phyloP scores from a whole-genome alignment of 2,797 vertebrate genomes.

The Lepilemur septentrionalis region DNA sequence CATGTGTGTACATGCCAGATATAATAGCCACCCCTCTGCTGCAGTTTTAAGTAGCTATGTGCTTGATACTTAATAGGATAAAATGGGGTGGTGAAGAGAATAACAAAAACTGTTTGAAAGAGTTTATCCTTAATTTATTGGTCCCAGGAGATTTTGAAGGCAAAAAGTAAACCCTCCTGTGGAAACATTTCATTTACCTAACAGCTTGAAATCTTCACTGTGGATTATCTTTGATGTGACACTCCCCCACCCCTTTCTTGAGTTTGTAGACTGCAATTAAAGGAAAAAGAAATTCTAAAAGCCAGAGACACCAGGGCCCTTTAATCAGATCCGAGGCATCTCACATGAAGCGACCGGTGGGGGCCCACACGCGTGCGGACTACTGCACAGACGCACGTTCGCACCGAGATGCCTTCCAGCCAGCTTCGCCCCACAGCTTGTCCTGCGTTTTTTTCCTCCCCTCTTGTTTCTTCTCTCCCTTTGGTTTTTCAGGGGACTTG shows the following conservation, averaged over 20 bases:
- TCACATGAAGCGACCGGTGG: slow-evolving; percentile 26
- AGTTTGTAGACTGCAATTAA: slow-evolving; percentile 59
- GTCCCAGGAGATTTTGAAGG: slow-evolving; percentile 52
- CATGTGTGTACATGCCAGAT: not conserved
- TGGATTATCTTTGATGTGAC: slow-evolving; percentile 57
- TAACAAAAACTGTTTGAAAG: slow-evolving; percentile 59
- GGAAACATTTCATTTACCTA: slow-evolving; percentile 77
- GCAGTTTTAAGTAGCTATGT: not conserved
- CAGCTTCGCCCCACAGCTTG: not conserved
- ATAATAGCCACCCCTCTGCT: not conserved
- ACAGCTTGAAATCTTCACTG: slow-evolving; percentile 73
- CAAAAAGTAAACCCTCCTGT: slow-evolving; percentile 48
- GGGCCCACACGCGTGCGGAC: accelerated
- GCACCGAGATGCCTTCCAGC: not conserved
- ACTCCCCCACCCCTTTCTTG: not conserved
- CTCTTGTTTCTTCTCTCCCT: not conserved
- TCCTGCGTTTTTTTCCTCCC: not conserved
- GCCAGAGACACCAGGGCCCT: slow-evolving; percentile 28
- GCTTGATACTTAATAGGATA: not conserved
- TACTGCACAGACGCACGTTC: not conserved
- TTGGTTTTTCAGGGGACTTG: not conserved
- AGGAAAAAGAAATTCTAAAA: slow-evolving; percentile 66
- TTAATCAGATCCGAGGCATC: slow-evolving; percentile 33
- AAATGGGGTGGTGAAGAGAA: not conserved
- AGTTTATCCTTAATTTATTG: slow-evolving; percentile 72